phyloP scores from a whole-genome alignment of 2,113 vertebrate genomes.

The Hemiscyllium ocellatum region DNA sequence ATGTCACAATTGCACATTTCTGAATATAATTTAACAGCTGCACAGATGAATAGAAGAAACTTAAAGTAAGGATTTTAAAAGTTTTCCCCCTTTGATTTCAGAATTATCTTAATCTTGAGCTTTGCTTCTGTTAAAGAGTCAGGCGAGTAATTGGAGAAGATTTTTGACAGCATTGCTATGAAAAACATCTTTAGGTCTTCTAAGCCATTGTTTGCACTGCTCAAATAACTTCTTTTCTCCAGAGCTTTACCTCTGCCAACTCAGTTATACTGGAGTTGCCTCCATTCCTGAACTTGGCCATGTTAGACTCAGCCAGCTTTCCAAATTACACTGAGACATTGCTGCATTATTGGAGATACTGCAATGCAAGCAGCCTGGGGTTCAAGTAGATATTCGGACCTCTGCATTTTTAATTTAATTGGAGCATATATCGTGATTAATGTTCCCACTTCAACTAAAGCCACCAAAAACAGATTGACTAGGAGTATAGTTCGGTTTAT shows the following conservation, averaged over 20 bases:
- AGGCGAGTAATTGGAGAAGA: too few relatives aligned
- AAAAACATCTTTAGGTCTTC: neutral
- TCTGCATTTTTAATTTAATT: neutral
- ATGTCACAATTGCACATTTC: constrained; percentile 3
- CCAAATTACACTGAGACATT: neutral
- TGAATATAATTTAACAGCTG: constrained; percentile 16
- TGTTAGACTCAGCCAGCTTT: neutral
- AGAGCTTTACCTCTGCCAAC: neutral
- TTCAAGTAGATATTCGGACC: neutral
- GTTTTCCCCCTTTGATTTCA: neutral
- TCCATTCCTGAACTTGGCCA: neutral
- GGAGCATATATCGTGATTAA: neutral
- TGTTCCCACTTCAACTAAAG: neutral
- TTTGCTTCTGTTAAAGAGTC: neutral
- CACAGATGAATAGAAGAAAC: neutral
- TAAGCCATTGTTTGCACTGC: neutral
- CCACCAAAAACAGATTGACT: neutral
- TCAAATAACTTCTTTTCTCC: neutral
- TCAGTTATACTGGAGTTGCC: neutral
- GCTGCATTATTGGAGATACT: neutral
- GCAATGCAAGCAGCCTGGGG: neutral
- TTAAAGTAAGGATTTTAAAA: constrained; percentile 2
- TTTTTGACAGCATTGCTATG: neutral
- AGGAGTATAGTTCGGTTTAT: neutral
- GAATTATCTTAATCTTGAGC: neutral